Percentiles rank a stretch among this genome's conserved stretches.
These are phyloP conservation scores for Ctenomys sociabilis DNA, from an alignment of 2,113 vertebrate species.

Conservation along the genomic window DNA sequence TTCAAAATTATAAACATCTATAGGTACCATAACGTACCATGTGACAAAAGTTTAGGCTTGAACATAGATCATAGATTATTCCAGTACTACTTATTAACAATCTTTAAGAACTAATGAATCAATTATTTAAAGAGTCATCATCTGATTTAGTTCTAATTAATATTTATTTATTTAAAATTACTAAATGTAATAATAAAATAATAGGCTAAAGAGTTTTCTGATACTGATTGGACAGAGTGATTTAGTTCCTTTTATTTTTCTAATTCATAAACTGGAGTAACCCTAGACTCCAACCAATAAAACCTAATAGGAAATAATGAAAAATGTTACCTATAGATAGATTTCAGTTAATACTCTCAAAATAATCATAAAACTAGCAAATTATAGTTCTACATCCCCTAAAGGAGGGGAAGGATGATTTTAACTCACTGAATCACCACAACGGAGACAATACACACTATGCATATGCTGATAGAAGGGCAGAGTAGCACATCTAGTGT, in stretches of 20 bases:
- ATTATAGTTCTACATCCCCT: neutral
- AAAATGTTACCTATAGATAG: neutral
- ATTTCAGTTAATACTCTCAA: constrained; percentile 4
- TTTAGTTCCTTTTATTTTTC: constrained; percentile 35
- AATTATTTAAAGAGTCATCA: constrained; percentile 84
- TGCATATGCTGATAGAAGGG: neutral
- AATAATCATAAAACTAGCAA: neutral
- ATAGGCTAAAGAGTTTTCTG: constrained; percentile 70
- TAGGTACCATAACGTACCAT: constrained; percentile 84
- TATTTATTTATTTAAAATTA: constrained; percentile 56
- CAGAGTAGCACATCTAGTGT: neutral
- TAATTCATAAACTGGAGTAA: neutral
- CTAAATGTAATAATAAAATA: neutral
- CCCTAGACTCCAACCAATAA: neutral
- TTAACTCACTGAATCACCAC: neutral
- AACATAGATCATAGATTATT: constrained; percentile 86
- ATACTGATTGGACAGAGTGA: constrained; percentile 62
- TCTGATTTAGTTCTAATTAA: constrained; percentile 77
- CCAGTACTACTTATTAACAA: constrained; percentile 84
- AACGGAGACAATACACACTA: neutral
- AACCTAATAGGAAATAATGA: neutral
- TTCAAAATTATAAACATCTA: constrained; percentile 82
- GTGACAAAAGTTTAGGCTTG: constrained; percentile 81
- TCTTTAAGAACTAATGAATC: constrained; percentile 85
- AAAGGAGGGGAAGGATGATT: neutral